phyloP scores from a whole-genome alignment of 30 jellyfish, hydroid and myxozoan species.

The Hydractinia echinata region DNA sequence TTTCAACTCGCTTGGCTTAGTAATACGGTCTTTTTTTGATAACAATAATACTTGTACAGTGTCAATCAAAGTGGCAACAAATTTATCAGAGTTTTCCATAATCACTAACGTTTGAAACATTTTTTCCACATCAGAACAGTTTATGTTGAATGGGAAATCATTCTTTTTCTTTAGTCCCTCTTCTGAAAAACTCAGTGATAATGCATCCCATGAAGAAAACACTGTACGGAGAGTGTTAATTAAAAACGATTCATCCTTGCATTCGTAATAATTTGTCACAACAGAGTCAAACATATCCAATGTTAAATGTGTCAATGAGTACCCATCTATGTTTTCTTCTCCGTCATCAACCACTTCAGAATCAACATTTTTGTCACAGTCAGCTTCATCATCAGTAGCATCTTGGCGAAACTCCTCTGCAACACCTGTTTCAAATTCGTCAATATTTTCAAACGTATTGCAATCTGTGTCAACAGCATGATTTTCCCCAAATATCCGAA shows the following conservation, averaged over 20 bases:
- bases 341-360: neutral
- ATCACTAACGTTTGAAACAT: constrained; percentile 14
- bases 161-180: constrained; percentile 22
- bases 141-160: constrained; percentile 2
- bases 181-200: constrained; percentile 49
- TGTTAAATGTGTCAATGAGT: constrained; percentile 80
- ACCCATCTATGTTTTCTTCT: constrained; percentile 26
- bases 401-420: constrained; percentile 13
- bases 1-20: constrained; percentile 21
- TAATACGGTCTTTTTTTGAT: neutral
- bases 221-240: constrained; percentile 80
- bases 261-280: constrained; percentile 47
- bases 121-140: constrained; percentile 27
- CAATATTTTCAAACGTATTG: constrained; percentile 48
- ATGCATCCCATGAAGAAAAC: constrained; percentile 69
- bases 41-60: constrained; percentile 33
- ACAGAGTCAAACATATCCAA: constrained; percentile 67
- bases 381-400: neutral
- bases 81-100: constrained; percentile 12
- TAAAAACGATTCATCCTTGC: constrained; percentile 73
- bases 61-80: constrained; percentile 7
- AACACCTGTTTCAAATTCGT: constrained; percentile 47
- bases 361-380: neutral
- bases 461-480: constrained; percentile 42
- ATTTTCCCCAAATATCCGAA: constrained; percentile 52